Evolutionary conservation across 2,797 vertebrate species (phyloP).

Genomic region (Epinephelus malabaricus): DNA sequence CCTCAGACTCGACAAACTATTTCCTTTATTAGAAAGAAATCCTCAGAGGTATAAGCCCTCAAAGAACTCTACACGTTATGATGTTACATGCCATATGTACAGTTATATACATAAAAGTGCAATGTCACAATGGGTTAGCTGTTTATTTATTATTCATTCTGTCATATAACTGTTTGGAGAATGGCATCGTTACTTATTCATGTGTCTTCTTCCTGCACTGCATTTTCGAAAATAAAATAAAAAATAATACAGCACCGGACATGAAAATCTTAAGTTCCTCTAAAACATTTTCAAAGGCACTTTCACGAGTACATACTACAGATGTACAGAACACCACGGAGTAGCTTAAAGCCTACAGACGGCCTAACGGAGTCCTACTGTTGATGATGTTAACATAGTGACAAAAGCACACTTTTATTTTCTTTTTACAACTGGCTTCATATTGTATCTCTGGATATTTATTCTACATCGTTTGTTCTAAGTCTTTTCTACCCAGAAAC

Average conservation of each 20-base stretch:
- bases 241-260: slow-evolving; percentile 48
- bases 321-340: slow-evolving; percentile 92
- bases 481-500: slow-evolving; percentile 65
- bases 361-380: slow-evolving; percentile 80
- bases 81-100: slow-evolving; percentile 98
- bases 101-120: slow-evolving; percentile 99
- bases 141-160: slow-evolving; percentile 83
- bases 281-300: slow-evolving; percentile 97
- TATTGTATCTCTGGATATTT: slow-evolving; percentile 58
- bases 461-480: slow-evolving; percentile 61
- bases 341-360: slow-evolving; percentile 88
- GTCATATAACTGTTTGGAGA: slow-evolving; percentile 78
- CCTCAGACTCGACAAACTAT: slow-evolving; percentile 87
- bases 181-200: slow-evolving; percentile 81
- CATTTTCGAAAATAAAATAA: slow-evolving; percentile 62
- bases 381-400: slow-evolving; percentile 65
- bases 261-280: slow-evolving; percentile 90
- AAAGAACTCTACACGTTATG: slow-evolving; percentile 90
- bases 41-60: slow-evolving; percentile 88
- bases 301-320: slow-evolving; percentile 97
- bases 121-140: slow-evolving; percentile 94
- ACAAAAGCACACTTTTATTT: slow-evolving; percentile 64
- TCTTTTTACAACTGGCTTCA: slow-evolving; percentile 61
- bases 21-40: slow-evolving; percentile 99
- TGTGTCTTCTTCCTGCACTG: slow-evolving; percentile 63